Conservation (phyloP, 2,888 invertebrate species). For the Acanthosepion pharaonis region DNA sequence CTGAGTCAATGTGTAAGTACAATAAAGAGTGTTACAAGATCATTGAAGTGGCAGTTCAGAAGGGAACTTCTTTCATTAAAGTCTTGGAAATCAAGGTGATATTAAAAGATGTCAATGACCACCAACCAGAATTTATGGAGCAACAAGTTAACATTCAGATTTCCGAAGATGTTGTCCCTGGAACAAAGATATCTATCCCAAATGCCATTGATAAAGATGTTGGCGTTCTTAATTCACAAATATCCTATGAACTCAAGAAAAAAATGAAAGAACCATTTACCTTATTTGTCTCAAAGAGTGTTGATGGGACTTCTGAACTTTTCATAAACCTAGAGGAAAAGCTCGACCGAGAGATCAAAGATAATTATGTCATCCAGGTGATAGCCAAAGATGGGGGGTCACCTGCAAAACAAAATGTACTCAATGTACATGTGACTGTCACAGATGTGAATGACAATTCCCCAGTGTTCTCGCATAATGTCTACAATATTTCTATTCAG, state of each 20-base stretch:
- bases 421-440: slow-evolving; percentile 64
- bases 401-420: slow-evolving; percentile 61
- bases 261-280: neutral
- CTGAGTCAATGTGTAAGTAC: neutral
- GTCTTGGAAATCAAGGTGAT: neutral
- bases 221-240: neutral
- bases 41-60: neutral
- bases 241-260: neutral
- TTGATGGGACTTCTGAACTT: neutral
- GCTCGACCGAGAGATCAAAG: neutral
- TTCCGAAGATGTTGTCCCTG: neutral
- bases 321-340: neutral
- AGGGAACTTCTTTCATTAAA: neutral
- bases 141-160: neutral
- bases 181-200: neutral
- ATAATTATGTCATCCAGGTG: neutral
- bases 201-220: neutral
- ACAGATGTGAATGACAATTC: slow-evolving; percentile 67
- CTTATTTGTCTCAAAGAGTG: neutral
- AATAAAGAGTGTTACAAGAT: slow-evolving; percentile 13
- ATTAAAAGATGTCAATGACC: neutral
- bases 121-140: neutral
- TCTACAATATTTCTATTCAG: slow-evolving; percentile 61
- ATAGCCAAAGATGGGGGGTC: slow-evolving; percentile 65
- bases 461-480: slow-evolving; percentile 60